Conservation (phyloP, 2,888 invertebrate species). For the Xylota segnis region DNA sequence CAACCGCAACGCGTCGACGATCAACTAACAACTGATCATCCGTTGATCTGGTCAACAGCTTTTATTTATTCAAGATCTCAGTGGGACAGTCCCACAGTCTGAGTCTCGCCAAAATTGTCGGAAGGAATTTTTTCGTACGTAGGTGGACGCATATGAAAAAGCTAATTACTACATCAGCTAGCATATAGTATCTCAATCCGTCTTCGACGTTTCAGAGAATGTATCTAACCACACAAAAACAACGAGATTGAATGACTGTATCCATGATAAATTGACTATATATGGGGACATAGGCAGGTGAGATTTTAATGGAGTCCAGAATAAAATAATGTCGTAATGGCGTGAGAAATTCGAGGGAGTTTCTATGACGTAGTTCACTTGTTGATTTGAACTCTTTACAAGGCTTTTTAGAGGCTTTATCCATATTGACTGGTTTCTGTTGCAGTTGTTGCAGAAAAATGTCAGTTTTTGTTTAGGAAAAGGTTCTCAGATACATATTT, state of each 20-base stretch:
- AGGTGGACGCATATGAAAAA: slow-evolving; percentile 46
- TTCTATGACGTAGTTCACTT: slow-evolving; percentile 16
- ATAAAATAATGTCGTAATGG: slow-evolving; percentile 15
- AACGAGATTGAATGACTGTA: slow-evolving; percentile 35
- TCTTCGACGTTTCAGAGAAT: slow-evolving; percentile 18
- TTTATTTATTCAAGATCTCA: slow-evolving; percentile 46
- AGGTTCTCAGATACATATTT: too few relatives aligned
- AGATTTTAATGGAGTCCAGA: slow-evolving; percentile 17
- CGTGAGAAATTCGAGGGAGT: slow-evolving; percentile 11
- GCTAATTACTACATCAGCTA: slow-evolving; percentile 38
- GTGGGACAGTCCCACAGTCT: slow-evolving; percentile 17
- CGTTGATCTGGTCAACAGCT: slow-evolving; percentile 48
- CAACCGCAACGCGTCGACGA: slow-evolving; percentile 46
- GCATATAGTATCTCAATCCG: slow-evolving; percentile 14
- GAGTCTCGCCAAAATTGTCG: slow-evolving; percentile 50
- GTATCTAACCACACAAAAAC: slow-evolving; percentile 14
- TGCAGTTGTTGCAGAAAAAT: neutral
- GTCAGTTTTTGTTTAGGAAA: neutral
- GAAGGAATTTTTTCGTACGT: slow-evolving; percentile 42
- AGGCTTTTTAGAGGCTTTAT: neutral
- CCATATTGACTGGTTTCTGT: neutral
- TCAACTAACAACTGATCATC: slow-evolving; percentile 53
- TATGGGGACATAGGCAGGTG: slow-evolving; percentile 41
- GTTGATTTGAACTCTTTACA: neutral
- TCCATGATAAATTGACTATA: slow-evolving; percentile 27